Percentiles rank a stretch among this genome's conserved stretches.
phyloP scores from a whole-genome alignment of 1,140 invertebrate genomes.

The Gryllus bimaculatus region DNA sequence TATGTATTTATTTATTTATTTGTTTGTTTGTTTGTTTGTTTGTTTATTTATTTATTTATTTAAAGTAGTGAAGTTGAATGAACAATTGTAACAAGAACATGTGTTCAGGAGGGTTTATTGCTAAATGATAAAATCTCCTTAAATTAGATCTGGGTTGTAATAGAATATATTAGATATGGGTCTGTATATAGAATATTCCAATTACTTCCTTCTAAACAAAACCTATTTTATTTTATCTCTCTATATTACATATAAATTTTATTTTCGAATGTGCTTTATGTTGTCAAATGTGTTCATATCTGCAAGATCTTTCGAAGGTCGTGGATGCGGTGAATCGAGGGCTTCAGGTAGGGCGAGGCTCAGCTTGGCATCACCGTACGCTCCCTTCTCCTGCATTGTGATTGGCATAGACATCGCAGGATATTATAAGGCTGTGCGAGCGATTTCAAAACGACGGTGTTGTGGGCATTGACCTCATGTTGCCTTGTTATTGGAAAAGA shows the following conservation, averaged over 20 bases:
- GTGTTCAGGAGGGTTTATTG: neutral
- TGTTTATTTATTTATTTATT: too few relatives aligned
- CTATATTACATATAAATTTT: too few relatives aligned
- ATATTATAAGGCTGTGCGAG: constrained; percentile 41
- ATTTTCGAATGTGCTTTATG: neutral
- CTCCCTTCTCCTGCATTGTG: constrained; percentile 35
- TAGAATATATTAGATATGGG: too few relatives aligned
- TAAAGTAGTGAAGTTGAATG: too few relatives aligned
- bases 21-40: too few relatives aligned
- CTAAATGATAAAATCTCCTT: neutral
- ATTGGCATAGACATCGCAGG: constrained; percentile 33
- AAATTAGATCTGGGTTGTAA: neutral
- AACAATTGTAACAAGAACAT: too few relatives aligned
- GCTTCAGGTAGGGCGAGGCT: constrained; percentile 37
- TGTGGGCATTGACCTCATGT: constrained; percentile 43
- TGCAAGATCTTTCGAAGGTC: constrained; percentile 31
- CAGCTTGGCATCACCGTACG: constrained; percentile 43
- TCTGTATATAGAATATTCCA: too few relatives aligned
- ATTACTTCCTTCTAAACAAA: too few relatives aligned
- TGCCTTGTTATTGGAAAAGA: too few relatives aligned
- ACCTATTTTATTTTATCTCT: too few relatives aligned
- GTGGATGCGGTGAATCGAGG: constrained; percentile 38
- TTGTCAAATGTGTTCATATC: neutral
- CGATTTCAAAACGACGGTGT: constrained; percentile 41
- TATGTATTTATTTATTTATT: too few relatives aligned